Base-by-base conservation (phyloP, 2,888 invertebrate species). In the Mesochorus sp. region DNA sequence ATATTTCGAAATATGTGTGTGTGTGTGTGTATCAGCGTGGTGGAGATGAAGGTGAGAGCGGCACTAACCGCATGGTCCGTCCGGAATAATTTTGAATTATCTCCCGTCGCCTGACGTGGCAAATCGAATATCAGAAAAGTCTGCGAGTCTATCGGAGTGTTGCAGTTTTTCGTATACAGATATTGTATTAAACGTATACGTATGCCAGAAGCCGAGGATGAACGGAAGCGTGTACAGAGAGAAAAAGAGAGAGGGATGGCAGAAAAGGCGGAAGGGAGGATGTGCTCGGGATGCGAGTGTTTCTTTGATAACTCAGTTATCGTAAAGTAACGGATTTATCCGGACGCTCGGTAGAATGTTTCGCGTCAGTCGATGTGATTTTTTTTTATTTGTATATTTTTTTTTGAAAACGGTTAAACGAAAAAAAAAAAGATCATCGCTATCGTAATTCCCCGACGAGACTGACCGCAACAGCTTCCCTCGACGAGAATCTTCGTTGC, bases 231-330 rank as follows among this genome's bases (percentile, higher is more conserved):
- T 14, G 17, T 34, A 19, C 55, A 24, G 28, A 44, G 14, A 6
- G 44, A 53, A 10, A 44, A 1, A 31, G 21, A 19, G 42, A 47
- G 49, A 24, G 49, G 59, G 24, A 14, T 17, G 28, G 24, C 24
- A 26, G 21, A 31, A 14, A 34, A 19, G 47, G 31, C n/a, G 31
- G 34, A 42, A 19, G 19, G 8, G 21, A 42, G 14, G 31, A 14
- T 51, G 31, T 19, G 21, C 31, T 47, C n/a, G 21, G 21, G 34
- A 31, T 8, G 12, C 67, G 51, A 49, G 49, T 77, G 55, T 77
- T 77, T 77, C 49, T 47, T 57, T 57, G 77, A 77, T 77, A 77
- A 77, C 73, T 77, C 49, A 77, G 67, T 77, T 77, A 77, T 77
- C 73, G 44, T 37, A 55, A 70, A 62, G 62, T 55, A 62, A 64